phyloP scores from a whole-genome alignment of 2,113 vertebrate species.

The Dipodomys ordii region DNA sequence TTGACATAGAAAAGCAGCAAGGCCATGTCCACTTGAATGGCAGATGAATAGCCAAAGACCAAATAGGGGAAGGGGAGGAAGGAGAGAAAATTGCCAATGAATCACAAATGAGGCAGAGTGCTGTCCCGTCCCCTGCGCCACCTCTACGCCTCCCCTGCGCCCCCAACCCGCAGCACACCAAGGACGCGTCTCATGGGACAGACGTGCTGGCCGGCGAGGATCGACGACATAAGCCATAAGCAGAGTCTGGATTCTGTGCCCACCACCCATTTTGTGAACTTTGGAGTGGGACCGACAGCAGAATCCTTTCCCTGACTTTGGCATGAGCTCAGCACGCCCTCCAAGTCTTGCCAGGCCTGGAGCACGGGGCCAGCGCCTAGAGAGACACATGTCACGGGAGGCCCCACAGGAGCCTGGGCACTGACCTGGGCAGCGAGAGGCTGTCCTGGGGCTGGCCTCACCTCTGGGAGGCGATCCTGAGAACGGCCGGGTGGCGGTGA shows the following conservation, averaged over 20 bases:
- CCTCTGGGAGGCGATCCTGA: neutral
- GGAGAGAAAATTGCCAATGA: too few species aligned
- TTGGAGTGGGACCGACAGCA: conserved; percentile 62
- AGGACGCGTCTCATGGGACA: fast-evolving
- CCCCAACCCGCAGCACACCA: neutral
- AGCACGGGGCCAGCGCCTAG: neutral
- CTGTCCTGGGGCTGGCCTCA: fast-evolving
- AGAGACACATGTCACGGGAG: neutral
- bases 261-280: conserved; percentile 43
- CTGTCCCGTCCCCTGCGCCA: fast-evolving
- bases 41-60: neutral
- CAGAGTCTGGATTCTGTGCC: conserved; percentile 66
- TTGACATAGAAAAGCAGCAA: neutral
- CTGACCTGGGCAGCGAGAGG: conserved; percentile 23
- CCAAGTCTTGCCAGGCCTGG: fast-evolving
- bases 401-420: fast-evolving
- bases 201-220: fast-evolving
- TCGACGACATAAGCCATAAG: neutral
- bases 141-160: too few species aligned
- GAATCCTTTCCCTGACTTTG: conserved; percentile 64
- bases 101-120: fast-evolving
- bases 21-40: fast-evolving
- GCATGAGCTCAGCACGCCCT: neutral
- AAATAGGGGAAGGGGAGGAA: neutral
- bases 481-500: fast-evolving